A percentile compares a stretch with the other conserved stretches of the same genome.
Evolutionary conservation across 1,140 invertebrate genomes (phyloP).

Genomic region (Drosophila jambulina): DNA sequence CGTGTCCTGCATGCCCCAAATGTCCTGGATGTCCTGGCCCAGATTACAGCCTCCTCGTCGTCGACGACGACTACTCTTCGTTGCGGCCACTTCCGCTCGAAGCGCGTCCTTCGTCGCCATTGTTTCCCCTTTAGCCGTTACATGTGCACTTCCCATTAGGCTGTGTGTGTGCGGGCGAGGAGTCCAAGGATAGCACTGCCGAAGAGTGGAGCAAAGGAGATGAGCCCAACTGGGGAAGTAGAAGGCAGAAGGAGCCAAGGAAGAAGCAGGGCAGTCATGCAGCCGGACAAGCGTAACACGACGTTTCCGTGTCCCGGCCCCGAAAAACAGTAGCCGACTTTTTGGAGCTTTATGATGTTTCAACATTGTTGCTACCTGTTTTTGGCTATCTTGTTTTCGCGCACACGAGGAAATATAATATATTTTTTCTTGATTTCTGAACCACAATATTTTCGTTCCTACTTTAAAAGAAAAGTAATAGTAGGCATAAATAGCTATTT

Average conservation of each 20-base stretch:
- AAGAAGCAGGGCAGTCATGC: constrained; percentile 65
- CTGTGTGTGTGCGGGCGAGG: constrained; percentile 10
- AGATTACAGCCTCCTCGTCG: constrained; percentile 69
- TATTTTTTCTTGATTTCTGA: no score
- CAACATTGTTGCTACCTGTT: constrained; percentile 63
- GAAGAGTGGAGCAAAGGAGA: constrained; percentile 9
- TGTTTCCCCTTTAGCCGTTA: constrained; percentile 4
- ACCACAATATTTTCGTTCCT: not conserved
- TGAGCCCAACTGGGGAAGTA: constrained; percentile 7
- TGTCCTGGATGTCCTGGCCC: constrained; percentile 54
- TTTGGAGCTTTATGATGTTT: constrained; percentile 48
- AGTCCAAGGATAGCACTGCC: not conserved
- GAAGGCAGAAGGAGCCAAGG: constrained; percentile 19
- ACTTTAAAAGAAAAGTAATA: no score
- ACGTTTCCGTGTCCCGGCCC: constrained; percentile 68
- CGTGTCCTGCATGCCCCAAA: constrained; percentile 43
- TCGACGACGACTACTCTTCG: constrained; percentile 36
- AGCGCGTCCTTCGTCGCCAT: constrained; percentile 20
- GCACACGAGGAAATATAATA: constrained; percentile 18
- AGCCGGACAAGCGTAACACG: constrained; percentile 78
- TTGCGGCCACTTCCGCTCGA: constrained; percentile 62
- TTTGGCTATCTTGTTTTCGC: constrained; percentile 3
- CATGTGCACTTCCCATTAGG: constrained; percentile 68
- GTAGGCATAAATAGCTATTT: not conserved
- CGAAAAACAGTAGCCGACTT: constrained; percentile 61